Conservation (phyloP, 2,888 invertebrate species). For the Meganola albula region DNA sequence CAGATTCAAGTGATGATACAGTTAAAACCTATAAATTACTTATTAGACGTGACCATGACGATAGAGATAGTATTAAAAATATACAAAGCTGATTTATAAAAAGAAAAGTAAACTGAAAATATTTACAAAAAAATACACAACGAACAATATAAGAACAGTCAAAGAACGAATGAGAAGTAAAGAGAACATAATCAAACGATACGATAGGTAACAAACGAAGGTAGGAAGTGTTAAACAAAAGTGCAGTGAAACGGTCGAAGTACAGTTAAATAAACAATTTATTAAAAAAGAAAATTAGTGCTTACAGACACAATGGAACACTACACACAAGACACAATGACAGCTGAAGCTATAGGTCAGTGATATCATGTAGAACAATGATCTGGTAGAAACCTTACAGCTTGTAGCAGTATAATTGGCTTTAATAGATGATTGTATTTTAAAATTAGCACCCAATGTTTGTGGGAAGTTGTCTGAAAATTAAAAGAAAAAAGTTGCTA, state of each 20-base stretch:
- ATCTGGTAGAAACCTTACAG: slow-evolving; percentile 15
- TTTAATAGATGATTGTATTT: slow-evolving; percentile 9
- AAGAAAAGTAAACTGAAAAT: too few relatives aligned
- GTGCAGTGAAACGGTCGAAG: slow-evolving; percentile 9
- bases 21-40: too few relatives aligned
- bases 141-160: too few relatives aligned
- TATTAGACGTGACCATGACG: too few relatives aligned
- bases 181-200: slow-evolving; percentile 16
- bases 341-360: slow-evolving; percentile 69
- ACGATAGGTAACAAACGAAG: slow-evolving; percentile 18
- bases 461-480: slow-evolving; percentile 17
- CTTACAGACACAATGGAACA: slow-evolving; percentile 47
- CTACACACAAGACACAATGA: slow-evolving; percentile 54
- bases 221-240: slow-evolving; percentile 19
- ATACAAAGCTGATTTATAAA: too few relatives aligned
- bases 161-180: too few relatives aligned
- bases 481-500: not conserved
- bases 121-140: too few relatives aligned
- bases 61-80: too few relatives aligned
- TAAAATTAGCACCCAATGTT: slow-evolving; percentile 8
- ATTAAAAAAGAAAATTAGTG: too few relatives aligned
- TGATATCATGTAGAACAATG: slow-evolving; percentile 33
- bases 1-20: too few relatives aligned
- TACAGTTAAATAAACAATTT: slow-evolving; percentile 13
- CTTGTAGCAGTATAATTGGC: slow-evolving; percentile 6